Evolutionary conservation across 2,888 invertebrate genomes (phyloP).

Genomic region (Penaeus monodon): DNA sequence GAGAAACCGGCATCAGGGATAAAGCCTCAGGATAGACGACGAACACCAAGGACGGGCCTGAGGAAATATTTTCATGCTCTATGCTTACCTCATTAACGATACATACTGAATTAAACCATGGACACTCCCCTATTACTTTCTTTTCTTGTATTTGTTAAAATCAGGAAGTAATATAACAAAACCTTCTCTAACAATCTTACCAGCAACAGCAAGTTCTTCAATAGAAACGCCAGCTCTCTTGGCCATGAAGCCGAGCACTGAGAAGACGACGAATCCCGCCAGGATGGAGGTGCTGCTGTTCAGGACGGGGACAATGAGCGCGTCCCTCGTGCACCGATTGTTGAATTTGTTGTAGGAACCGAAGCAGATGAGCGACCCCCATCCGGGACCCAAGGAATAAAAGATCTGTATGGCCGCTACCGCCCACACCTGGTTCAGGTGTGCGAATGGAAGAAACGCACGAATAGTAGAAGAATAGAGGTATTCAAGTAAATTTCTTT

Average conservation of each 20-base stretch:
- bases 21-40: too few species aligned
- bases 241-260: constrained; percentile 82
- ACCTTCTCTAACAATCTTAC: constrained; percentile 67
- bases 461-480: background rate
- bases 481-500: background rate
- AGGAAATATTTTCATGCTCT: too few species aligned
- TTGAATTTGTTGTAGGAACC: constrained; percentile 85
- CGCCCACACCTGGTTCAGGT: constrained; percentile 81
- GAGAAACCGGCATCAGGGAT: too few species aligned
- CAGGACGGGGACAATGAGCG: constrained; percentile 79
- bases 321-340: constrained; percentile 80
- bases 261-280: constrained; percentile 85
- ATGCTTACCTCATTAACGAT: too few species aligned
- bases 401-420: constrained; percentile 94
- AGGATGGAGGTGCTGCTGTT: constrained; percentile 83
- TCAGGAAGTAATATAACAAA: too few species aligned
- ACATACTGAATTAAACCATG: too few species aligned
- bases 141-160: too few species aligned
- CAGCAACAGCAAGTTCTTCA: constrained; percentile 81
- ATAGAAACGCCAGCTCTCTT: constrained; percentile 81
- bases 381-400: constrained; percentile 88
- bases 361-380: constrained; percentile 88
- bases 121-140: too few species aligned
- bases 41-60: too few species aligned
- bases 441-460: background rate